Base-by-base conservation (phyloP, 2,797 vertebrate species). In the Eulemur albifrons region DNA sequence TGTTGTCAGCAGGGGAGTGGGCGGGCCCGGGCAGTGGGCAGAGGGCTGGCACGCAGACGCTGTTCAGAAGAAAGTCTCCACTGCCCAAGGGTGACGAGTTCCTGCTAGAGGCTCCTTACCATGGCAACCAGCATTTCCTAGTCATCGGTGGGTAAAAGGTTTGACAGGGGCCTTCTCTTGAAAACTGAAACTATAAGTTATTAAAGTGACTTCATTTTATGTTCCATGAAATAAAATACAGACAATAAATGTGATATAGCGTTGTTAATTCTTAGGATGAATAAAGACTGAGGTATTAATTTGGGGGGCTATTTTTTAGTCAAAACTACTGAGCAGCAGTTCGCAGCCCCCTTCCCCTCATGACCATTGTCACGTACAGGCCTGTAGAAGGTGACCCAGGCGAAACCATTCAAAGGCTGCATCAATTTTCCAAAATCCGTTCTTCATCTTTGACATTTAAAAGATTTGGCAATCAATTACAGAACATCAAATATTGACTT, bases 371-470 rank as follows among this genome's bases (percentile, higher is more conserved):
- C 82, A 27, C 52, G 25, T 35, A n/a, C n/a, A n/a, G 76, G 4
- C 32, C 20, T 3, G 5, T 30, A 69, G 45, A 54, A 21, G 14
- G 43, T 0, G 1, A 65, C 76, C 40, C 57, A 45, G n/a, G 48
- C 43, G 35, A 70, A 89, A 88, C 20, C n/a, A 17, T 23, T 81
- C 72, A 82, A 57, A 90, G 63, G 17, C 61, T 18, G 38, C 5
- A 1, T 57, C 35, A 2, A 1, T 84, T 69, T 92, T 65, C 88
- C 45, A 3, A 80, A 86, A 84, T 82, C 12, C 0, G 15, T 20
- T 50, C 73, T 82, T 92, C 76, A 15, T 40, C 86, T 81, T 43
- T 61, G 85, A 88, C 88, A 52, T 72, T 65, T 76, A 70, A 85
- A 97, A 40, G 63, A 75, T n/a, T 40, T 75, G 45, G 12, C 11